phyloP scores from a whole-genome alignment of 2,113 vertebrate species.

The Oryzias celebensis region DNA sequence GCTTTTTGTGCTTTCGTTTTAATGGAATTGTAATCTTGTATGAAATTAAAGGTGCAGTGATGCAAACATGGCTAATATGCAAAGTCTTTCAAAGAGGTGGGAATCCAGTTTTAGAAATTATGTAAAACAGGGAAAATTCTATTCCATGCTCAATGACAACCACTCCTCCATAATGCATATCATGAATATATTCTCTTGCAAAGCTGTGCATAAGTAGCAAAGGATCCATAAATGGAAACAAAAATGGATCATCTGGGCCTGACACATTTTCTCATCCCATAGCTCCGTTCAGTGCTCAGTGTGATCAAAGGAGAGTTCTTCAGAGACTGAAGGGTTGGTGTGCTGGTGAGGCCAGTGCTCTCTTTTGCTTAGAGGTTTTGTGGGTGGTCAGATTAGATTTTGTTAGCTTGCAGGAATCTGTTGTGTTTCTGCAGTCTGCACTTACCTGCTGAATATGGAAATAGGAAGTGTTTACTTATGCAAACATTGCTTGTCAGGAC shows the following conservation, averaged over 20 bases:
- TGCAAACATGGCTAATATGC: conserved; percentile 8
- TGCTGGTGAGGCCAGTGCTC: not conserved
- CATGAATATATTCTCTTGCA: conserved; percentile 42
- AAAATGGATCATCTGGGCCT: conserved; percentile 46
- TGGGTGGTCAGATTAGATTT: conserved; percentile 15
- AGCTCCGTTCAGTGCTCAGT: conserved; percentile 18
- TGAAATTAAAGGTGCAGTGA: conserved; percentile 10
- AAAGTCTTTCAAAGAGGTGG: conserved; percentile 20
- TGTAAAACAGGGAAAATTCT: conserved; percentile 28
- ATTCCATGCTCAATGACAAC: conserved; percentile 27
- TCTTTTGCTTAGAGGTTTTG: conserved; percentile 13
- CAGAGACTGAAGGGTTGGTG: conserved; percentile 4
- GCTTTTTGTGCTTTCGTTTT: conserved; percentile 4
- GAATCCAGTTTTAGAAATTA: conserved; percentile 15
- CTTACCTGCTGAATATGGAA: no score
- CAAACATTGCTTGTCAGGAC: no score
- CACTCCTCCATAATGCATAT: conserved; percentile 46
- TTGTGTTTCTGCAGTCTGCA: no score
- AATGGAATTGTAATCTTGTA: conserved; percentile 1
- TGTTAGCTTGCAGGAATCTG: no score
- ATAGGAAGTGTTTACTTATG: no score
- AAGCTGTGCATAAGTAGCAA: conserved; percentile 32
- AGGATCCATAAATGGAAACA: conserved; percentile 42
- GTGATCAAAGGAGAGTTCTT: conserved; percentile 39
- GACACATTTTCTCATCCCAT: conserved; percentile 37